phyloP scores from a whole-genome alignment of 2,888 invertebrate species.

The Heliconius charithonia region DNA sequence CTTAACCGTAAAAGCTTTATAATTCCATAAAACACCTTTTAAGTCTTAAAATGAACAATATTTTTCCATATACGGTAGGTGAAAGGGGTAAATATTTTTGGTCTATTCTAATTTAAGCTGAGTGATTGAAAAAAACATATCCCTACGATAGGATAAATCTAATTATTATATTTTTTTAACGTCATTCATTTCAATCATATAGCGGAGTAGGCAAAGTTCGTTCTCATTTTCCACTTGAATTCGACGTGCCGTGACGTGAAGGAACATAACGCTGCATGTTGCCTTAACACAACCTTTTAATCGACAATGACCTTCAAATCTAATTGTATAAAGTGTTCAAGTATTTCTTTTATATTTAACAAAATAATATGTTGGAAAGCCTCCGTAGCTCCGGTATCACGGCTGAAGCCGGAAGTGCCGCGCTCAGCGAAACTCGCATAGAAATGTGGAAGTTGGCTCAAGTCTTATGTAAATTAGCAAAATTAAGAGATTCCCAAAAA shows the following conservation, averaged over 20 bases:
- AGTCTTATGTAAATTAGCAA: slow-evolving; percentile 24
- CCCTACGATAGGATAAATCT: no score
- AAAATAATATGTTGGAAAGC: neutral
- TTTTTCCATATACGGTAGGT: neutral
- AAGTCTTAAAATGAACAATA: neutral
- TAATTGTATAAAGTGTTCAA: slow-evolving; percentile 1
- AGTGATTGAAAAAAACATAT: neutral
- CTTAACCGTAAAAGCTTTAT: slow-evolving; percentile 9
- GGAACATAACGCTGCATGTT: no score
- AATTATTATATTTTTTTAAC: no score
- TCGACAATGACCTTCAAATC: neutral
- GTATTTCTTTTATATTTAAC: neutral
- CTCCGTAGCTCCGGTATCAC: neutral
- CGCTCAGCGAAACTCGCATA: slow-evolving; percentile 20
- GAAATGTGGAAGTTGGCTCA: slow-evolving; percentile 18
- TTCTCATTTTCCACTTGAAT: no score
- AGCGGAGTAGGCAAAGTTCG: no score
- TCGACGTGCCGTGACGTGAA: no score
- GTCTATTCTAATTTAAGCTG: neutral
- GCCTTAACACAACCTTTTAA: neutral
- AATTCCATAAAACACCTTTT: neutral
- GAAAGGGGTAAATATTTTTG: neutral
- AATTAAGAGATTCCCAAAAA: slow-evolving; percentile 6
- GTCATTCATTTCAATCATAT: no score
- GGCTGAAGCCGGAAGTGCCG: neutral